phyloP scores from a whole-genome alignment of 2,113 vertebrate species.

The Vidua chalybeata region DNA sequence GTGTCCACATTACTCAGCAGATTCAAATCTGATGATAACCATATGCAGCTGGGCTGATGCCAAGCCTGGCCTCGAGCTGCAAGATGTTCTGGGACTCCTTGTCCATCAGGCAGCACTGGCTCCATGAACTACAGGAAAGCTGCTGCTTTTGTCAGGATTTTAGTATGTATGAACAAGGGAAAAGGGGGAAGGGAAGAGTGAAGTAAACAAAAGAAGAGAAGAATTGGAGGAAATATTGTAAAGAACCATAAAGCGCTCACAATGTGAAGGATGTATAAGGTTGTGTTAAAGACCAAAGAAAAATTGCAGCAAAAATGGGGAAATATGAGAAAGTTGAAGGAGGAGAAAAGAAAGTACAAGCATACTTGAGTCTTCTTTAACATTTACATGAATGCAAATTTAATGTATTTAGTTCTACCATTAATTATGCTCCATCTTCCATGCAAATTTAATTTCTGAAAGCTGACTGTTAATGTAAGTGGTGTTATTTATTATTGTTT shows the following conservation, averaged over 20 bases:
- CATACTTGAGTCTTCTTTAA: neutral
- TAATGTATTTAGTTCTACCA: neutral
- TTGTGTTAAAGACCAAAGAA: neutral
- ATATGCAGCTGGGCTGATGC: neutral
- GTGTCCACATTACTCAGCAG: neutral
- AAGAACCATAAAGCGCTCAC: neutral
- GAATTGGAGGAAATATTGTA: neutral
- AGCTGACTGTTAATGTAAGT: neutral
- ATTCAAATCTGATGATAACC: constrained; percentile 1
- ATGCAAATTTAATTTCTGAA: constrained; percentile 3
- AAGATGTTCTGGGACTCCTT: neutral
- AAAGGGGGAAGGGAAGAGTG: neutral
- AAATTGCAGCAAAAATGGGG: neutral
- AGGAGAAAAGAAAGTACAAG: neutral
- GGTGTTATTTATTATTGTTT: neutral
- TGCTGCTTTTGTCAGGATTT: neutral
- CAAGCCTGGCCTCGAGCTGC: neutral
- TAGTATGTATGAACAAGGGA: neutral
- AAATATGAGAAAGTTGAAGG: neutral
- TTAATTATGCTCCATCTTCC: neutral
- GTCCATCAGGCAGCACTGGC: neutral
- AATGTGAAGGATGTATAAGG: neutral
- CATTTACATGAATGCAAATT: neutral
- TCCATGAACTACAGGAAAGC: neutral
- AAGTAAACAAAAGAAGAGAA: neutral